These are phyloP conservation scores for Solen grandis DNA, from an alignment of 1,140 invertebrate species.

Conservation along the genomic window DNA sequence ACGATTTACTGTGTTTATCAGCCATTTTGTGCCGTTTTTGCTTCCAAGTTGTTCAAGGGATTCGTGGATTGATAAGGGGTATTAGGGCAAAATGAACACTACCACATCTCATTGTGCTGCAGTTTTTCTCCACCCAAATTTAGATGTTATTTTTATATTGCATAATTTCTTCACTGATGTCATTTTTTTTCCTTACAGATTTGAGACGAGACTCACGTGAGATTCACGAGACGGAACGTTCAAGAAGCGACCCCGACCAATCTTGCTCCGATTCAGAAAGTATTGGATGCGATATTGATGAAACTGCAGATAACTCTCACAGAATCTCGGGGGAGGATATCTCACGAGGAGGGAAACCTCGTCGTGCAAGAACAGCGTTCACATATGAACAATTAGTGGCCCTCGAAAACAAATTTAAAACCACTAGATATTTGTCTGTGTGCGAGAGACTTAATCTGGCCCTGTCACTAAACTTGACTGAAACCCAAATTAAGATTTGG, in stretches of 20 bases:
- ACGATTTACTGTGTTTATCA: not conserved
- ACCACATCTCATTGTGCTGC: not conserved
- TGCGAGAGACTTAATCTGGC: slow-evolving; percentile 98
- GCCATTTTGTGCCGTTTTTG: not conserved
- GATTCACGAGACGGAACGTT: not conserved
- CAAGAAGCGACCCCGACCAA: slow-evolving; percentile 19
- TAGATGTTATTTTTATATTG: not conserved
- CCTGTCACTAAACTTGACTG: slow-evolving; percentile 94
- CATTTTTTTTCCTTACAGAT: slow-evolving; percentile 18
- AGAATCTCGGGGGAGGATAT: slow-evolving; percentile 33
- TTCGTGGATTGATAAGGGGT: not conserved
- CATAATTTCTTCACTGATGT: not conserved
- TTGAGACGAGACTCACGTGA: not conserved
- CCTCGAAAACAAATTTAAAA: slow-evolving; percentile 99
- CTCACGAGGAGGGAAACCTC: slow-evolving; percentile 85
- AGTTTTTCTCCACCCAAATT: not conserved
- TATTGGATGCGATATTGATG: slow-evolving; percentile 44
- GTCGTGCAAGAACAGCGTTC: slow-evolving; percentile 96
- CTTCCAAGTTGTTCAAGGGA: not conserved
- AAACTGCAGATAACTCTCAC: slow-evolving; percentile 19
- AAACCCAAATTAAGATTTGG: slow-evolving; percentile 89
- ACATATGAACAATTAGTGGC: slow-evolving; percentile 98
- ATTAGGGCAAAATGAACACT: not conserved
- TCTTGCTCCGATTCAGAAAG: slow-evolving; percentile 29
- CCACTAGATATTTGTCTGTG: slow-evolving; percentile 97